Percentiles rank a stretch among this genome's conserved stretches.
Evolutionary conservation across 1,140 invertebrate genomes (phyloP).

Genomic region (Lutraria rhynchaena): DNA sequence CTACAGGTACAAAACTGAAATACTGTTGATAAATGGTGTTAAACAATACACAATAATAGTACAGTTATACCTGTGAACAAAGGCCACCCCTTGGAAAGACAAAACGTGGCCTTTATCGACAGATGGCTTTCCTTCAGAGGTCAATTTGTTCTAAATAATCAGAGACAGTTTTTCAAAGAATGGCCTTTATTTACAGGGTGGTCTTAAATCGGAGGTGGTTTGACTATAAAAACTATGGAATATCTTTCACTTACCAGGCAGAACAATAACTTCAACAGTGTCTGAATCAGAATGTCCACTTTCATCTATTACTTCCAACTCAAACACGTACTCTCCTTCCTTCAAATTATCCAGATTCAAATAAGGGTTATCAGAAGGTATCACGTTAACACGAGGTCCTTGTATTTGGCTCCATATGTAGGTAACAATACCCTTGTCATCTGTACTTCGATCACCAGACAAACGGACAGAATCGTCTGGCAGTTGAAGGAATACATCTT

Average conservation of each 20-base stretch:
- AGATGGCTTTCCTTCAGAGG: too few relatives aligned
- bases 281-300: slow-evolving; percentile 28
- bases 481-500: slow-evolving; percentile 9
- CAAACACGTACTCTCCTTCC: slow-evolving; percentile 41
- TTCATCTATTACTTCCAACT: slow-evolving; percentile 17
- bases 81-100: too few relatives aligned
- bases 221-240: neutral
- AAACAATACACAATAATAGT: too few relatives aligned
- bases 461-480: slow-evolving; percentile 2
- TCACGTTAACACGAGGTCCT: slow-evolving; percentile 20
- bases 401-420: slow-evolving; percentile 40
- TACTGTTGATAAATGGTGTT: too few relatives aligned
- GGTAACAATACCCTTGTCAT: slow-evolving; percentile 35
- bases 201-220: too few relatives aligned
- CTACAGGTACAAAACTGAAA: neutral
- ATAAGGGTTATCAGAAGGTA: neutral
- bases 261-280: slow-evolving; percentile 5
- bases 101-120: too few relatives aligned
- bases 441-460: slow-evolving; percentile 25
- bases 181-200: too few relatives aligned
- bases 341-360: slow-evolving; percentile 3
- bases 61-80: too few relatives aligned
- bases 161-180: too few relatives aligned
- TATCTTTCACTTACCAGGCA: slow-evolving; percentile 2
- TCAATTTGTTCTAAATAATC: too few relatives aligned